Evolutionary conservation across 2,888 invertebrate genomes (phyloP).

Genomic region (Ormyrus thymus): DNA sequence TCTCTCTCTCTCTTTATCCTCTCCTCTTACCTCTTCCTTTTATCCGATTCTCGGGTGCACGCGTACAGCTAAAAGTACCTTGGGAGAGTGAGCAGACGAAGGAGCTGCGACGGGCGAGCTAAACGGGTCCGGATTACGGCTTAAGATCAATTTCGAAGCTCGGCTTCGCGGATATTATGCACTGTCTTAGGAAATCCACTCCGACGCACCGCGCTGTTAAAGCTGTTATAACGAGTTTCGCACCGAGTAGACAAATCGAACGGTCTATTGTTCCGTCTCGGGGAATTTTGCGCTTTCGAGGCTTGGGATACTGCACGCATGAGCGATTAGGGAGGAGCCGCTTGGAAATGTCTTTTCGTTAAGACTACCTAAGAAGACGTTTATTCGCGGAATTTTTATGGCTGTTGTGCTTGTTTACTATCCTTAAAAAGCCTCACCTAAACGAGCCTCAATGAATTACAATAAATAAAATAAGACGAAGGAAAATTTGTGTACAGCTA

Average conservation of each 20-base stretch:
- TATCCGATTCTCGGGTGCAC: neutral
- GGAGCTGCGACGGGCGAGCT: neutral
- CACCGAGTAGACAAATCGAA: slow-evolving; percentile 2
- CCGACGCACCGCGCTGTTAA: neutral
- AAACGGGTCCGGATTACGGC: slow-evolving; percentile 2
- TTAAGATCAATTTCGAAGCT: slow-evolving; percentile 71
- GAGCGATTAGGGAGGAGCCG: too few relatives aligned
- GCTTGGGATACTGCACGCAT: too few relatives aligned
- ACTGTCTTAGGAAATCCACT: slow-evolving; percentile 61
- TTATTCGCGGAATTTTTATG: too few relatives aligned
- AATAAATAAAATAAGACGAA: too few relatives aligned
- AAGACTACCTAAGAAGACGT: too few relatives aligned
- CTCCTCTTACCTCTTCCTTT: neutral
- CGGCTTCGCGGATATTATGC: slow-evolving; percentile 66
- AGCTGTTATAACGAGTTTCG: slow-evolving; percentile 15
- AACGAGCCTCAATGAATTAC: too few relatives aligned
- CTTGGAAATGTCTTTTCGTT: too few relatives aligned
- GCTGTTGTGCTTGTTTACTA: too few relatives aligned
- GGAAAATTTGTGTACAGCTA: too few relatives aligned
- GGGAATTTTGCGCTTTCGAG: too few relatives aligned
- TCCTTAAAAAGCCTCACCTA: too few relatives aligned
- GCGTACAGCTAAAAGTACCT: neutral
- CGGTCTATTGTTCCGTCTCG: neutral
- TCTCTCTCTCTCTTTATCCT: too few relatives aligned
- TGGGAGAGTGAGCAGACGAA: slow-evolving; percentile 6